Evolutionary conservation across 2,888 invertebrate genomes (phyloP).

Genomic region (Trichacis sp.): DNA sequence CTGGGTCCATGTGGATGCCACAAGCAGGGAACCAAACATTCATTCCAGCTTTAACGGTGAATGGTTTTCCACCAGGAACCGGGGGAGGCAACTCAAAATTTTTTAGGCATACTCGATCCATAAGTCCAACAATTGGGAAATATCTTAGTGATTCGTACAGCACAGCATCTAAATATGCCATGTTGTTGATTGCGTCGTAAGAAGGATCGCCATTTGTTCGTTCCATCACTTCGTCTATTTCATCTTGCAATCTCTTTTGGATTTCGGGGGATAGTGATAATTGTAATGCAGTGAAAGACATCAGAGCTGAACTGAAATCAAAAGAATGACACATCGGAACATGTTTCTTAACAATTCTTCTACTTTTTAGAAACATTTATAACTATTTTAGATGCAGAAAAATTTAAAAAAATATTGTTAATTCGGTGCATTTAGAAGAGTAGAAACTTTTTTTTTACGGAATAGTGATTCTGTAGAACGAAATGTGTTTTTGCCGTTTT

Average conservation of each 20-base stretch:
- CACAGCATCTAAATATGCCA: conserved; percentile 57
- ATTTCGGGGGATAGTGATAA: conserved; percentile 49
- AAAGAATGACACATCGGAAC: too few species aligned
- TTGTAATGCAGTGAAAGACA: conserved; percentile 52
- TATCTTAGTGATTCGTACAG: conserved; percentile 50
- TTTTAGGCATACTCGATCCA: conserved; percentile 72
- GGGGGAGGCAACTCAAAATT: conserved; percentile 68
- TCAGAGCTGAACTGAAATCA: conserved; percentile 39
- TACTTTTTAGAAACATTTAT: too few species aligned
- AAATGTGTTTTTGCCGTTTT: too few species aligned
- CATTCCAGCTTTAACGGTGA: conserved; percentile 54
- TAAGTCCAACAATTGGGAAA: conserved; percentile 65
- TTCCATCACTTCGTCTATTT: conserved; percentile 52
- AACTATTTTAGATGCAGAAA: too few species aligned
- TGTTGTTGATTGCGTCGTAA: conserved; percentile 50
- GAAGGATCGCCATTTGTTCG: conserved; percentile 35
- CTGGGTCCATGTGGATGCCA: conserved; percentile 59
- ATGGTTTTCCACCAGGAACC: conserved; percentile 44
- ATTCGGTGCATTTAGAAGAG: too few species aligned
- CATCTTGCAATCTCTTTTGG: conserved; percentile 50
- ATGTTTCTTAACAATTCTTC: too few species aligned
- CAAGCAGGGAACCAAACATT: conserved; percentile 58
- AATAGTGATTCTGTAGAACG: too few species aligned
- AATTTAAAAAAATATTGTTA: too few species aligned
- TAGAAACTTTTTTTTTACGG: too few species aligned